Percentiles rank a stretch among this genome's conserved stretches.
phyloP scores from a whole-genome alignment of 2,888 invertebrate genomes.

The Synergus itoensis region DNA sequence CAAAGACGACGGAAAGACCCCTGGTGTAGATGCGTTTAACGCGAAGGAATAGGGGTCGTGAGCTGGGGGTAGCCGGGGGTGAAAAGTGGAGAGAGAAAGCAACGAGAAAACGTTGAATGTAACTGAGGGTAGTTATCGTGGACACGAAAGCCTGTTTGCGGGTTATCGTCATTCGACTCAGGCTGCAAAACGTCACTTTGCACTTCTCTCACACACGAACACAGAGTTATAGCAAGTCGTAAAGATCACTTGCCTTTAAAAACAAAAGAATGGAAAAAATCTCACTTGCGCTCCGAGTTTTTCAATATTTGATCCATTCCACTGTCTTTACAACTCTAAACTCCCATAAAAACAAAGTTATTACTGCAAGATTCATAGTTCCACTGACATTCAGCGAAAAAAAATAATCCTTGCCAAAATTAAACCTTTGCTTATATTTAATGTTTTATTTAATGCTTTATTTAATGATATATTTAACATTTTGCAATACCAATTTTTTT shows the following conservation, averaged over 20 bases:
- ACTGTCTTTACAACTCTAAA: slow-evolving; percentile 45
- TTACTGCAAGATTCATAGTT: neutral
- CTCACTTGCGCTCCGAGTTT: slow-evolving; percentile 40
- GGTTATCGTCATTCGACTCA: slow-evolving; percentile 48
- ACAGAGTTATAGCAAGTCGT: slow-evolving; percentile 27
- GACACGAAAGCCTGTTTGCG: slow-evolving; percentile 55
- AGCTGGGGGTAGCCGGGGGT: slow-evolving; percentile 63
- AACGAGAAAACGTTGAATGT: slow-evolving; percentile 52
- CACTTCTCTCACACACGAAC: slow-evolving; percentile 13
- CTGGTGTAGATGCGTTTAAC: slow-evolving; percentile 73
- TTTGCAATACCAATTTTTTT: neutral
- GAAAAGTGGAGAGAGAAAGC: slow-evolving; percentile 60
- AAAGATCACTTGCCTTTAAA: slow-evolving; percentile 18
- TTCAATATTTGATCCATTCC: slow-evolving; percentile 43
- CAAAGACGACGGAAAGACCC: slow-evolving; percentile 75
- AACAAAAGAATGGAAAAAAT: neutral
- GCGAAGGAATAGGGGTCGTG: slow-evolving; percentile 70
- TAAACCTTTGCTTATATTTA: neutral
- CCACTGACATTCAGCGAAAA: neutral
- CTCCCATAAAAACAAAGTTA: slow-evolving; percentile 25
- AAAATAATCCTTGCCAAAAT: neutral
- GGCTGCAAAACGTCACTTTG: slow-evolving; percentile 21
- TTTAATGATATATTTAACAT: neutral
- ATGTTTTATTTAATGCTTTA: neutral
- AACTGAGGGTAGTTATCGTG: slow-evolving; percentile 57